Evolutionary conservation across 2,888 invertebrate species (phyloP), one percentile per base, ranked within the genome.

Genomic region (Ornithoptera priamus): DNA sequence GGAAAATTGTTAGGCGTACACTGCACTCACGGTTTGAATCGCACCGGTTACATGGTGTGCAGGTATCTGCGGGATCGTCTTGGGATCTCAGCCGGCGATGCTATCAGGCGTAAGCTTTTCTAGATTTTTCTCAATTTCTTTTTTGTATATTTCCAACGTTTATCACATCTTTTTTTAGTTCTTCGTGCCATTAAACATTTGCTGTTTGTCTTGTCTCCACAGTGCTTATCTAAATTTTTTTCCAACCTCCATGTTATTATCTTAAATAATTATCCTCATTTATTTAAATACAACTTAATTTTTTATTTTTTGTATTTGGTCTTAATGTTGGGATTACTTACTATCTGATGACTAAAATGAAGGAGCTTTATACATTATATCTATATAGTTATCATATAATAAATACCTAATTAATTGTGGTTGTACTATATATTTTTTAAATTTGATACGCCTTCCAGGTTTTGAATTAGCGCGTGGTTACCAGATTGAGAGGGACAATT

Each of bases 1-100:
- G 50, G 50, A 15, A 5, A 17, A 74, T 81, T 97, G 72, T 93
- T 97, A 75, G 97, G 96, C 65, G 95, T 97, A 70, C 97, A 97
- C 84, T 97, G 97, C 83, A 97, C 97, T 1, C 97, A 96, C 80
- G 97, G 97, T 6, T 88, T 97, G 72, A 97, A 97, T 85, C 94
- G 97, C 74, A 96, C 96, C 12, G 96, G 97, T 6, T 96, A 95
- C 82, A 93, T 97, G 82, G 95, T 97, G 75, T 96, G 96, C 83
- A 93, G 95, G 78, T 96, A 94, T 84, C 94, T 97, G 94, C 92
- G 95, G 68, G 94, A 95, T 72, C 92, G 94, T 69, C 84, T 95
- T 80, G 90, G 93, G 36, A 89, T 95, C 73, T 79, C 89, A 3
- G 92, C 94, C 18, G 77, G 86, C 24, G 90, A 93, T 59, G 95